Base-by-base conservation (phyloP, 2,888 invertebrate species). In the Morpho deidamia region DNA sequence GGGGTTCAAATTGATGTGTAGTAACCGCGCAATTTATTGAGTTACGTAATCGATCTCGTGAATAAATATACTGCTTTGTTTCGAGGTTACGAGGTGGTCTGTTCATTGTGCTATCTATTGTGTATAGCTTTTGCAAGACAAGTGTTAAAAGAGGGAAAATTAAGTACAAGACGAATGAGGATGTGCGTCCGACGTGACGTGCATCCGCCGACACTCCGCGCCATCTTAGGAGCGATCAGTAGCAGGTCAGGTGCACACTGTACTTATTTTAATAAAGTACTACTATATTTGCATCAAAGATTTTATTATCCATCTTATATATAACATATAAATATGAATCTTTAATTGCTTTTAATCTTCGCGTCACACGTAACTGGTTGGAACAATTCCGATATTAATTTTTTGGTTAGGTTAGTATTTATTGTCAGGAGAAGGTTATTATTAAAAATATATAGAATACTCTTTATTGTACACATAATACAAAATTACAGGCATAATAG, bases 111-210 rank as follows among this genome's bases (percentile, higher is more conserved):
- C 64, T 67, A 62, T 69, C 67, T 69, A 64, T 66, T 67, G 66
- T 70, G 60, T 62, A 62, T 67, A 70, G 67, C 53, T 55, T 52
- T 55, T 47, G 49, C 67, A 48, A 58, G 53, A 56, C 50, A 43
- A 71, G 74, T 73, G 71, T 79, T 40, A 76, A 80, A 79, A 76
- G 74, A 72, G 72, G 71, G 72, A 75, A 76, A 79, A 81, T 77
- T 78, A 77, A 73, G 72, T 76, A 72, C 67, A 70, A 74, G 75
- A 55, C 46, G 57, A 57, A 72, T 67, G 75, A 81, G 86, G 83
- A 85, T 81, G 82, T 83, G 77, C 83, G 83, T 83, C 78, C 76
- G 78, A 78, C 69, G 76, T 83, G 85, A 86, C 83, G 84, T 71
- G 74, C 70, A 71, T 83, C 84, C 83, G 81, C 53, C 41, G 45